Percentiles rank a stretch among this genome's conserved stretches.
These are phyloP conservation scores for Dorcus hopei DNA, from an alignment of 2,888 invertebrate genomes.

Conservation along the genomic window DNA sequence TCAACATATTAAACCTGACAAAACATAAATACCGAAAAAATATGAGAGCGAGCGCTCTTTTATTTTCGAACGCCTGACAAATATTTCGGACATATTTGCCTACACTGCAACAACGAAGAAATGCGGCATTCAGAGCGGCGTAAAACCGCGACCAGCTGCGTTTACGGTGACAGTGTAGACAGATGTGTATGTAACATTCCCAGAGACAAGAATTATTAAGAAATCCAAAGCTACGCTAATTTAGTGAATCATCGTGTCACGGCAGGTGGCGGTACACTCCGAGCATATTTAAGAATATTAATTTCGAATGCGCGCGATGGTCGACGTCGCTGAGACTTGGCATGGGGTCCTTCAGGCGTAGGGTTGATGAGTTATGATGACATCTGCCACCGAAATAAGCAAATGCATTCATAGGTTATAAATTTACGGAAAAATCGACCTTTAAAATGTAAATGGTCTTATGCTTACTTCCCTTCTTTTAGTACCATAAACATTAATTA, in stretches of 20 bases:
- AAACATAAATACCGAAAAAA: constrained; percentile 32
- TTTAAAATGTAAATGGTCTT: too few species aligned
- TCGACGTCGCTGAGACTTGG: constrained; percentile 36
- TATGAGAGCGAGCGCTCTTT: constrained; percentile 20
- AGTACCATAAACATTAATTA: too few species aligned
- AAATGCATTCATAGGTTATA: neutral
- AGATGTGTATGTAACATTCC: constrained; percentile 35
- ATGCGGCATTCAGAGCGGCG: neutral
- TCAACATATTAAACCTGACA: constrained; percentile 28
- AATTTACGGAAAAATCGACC: too few species aligned
- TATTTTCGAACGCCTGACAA: constrained; percentile 27
- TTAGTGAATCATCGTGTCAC: constrained; percentile 42
- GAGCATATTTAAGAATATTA: constrained; percentile 35
- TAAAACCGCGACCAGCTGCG: constrained; percentile 3
- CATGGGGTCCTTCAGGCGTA: constrained; percentile 48
- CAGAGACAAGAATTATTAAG: constrained; percentile 43
- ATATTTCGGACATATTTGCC: constrained; percentile 33
- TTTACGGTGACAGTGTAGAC: constrained; percentile 36
- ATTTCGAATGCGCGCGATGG: constrained; percentile 34
- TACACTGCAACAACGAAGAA: constrained; percentile 21
- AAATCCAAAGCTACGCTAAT: constrained; percentile 43
- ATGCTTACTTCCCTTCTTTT: too few species aligned
- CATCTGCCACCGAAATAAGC: constrained; percentile 23
- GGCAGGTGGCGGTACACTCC: constrained; percentile 39
- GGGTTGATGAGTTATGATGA: constrained; percentile 36